Base-by-base conservation (phyloP, 2,888 invertebrate species). In the Drosophila suboccidentalis region DNA sequence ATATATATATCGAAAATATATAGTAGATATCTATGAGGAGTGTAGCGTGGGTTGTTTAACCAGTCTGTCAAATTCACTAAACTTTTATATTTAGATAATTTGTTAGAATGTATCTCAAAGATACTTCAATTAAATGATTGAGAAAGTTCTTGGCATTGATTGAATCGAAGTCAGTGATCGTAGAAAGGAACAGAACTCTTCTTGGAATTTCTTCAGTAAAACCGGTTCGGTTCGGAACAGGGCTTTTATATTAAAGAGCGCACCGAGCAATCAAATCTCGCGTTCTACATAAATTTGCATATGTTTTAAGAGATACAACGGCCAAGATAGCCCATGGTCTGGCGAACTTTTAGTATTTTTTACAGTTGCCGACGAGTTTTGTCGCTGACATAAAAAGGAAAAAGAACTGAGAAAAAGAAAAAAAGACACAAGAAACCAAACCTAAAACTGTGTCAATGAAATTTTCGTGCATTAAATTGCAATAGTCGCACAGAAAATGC, bases 371-470 rank as follows among this genome's bases (percentile, higher is more conserved):
- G 63, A 61, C 75, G 26, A 67, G 49, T 62, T 71, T 62, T 46
- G 58, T 49, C 26, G 73, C 63, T 50, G 46, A 58, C 77, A 77
- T 53, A n/a, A 63, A 71, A 66, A 57, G 2, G 36, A 39, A 34
- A 50, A 55, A 41, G 41, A 47, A 47, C 51, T 11, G 47, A 49
- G 32, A 60, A 54, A 61, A 53, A 59, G 47, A 29, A 19, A 10
- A 32, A 51, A 11, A 22, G 39, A 50, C 43, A 57, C 49, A 51
- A 34, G 36, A 55, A 32, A 47, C 22, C 55, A 55, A 57, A 51
- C 53, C 38, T 32, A 19, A 61, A 84, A 80, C 50, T 84, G 86
- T 87, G 84, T 88, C 84, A 84, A 84, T 84, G 84, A 86, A 87
- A 85, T 86, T 77, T 72, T 83, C 59, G 69, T 78, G 82, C 71